These are phyloP conservation scores for Lithophane socia DNA, from an alignment of 2,888 invertebrate genomes.

Conservation along the genomic window DNA sequence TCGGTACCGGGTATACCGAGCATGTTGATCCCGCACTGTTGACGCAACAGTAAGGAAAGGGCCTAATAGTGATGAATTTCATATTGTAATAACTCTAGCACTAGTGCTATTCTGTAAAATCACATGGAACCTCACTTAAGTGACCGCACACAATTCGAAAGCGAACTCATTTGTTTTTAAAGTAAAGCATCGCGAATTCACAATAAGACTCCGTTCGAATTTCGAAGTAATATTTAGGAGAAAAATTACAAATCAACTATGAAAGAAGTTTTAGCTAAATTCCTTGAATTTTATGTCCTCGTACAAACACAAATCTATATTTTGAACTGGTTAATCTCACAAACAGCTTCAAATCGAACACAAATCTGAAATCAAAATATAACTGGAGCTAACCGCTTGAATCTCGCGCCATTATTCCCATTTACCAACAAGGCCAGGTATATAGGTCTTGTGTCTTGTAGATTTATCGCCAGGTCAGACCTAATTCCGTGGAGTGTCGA, in stretches of 20 bases:
- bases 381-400: constrained; percentile 9
- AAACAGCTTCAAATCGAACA: constrained; percentile 2
- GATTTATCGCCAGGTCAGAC: constrained; percentile 58
- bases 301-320: neutral
- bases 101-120: too few species aligned
- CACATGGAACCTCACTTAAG: neutral
- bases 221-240: neutral
- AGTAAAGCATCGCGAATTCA: neutral
- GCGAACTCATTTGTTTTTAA: neutral
- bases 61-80: neutral
- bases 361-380: constrained; percentile 13
- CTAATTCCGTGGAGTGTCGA: constrained; percentile 55
- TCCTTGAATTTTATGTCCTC: too few species aligned
- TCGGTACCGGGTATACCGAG: too few species aligned
- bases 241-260: neutral
- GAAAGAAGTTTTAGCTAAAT: neutral
- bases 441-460: constrained; percentile 57
- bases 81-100: neutral
- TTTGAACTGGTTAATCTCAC: neutral
- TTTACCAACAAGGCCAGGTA: constrained; percentile 51
- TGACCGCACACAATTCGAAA: neutral
- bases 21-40: too few species aligned
- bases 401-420: constrained; percentile 20
- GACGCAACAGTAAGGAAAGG: too few species aligned
- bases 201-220: neutral